phyloP scores from a whole-genome alignment of 2,797 vertebrate genomes.

The Sciurus carolinensis region DNA sequence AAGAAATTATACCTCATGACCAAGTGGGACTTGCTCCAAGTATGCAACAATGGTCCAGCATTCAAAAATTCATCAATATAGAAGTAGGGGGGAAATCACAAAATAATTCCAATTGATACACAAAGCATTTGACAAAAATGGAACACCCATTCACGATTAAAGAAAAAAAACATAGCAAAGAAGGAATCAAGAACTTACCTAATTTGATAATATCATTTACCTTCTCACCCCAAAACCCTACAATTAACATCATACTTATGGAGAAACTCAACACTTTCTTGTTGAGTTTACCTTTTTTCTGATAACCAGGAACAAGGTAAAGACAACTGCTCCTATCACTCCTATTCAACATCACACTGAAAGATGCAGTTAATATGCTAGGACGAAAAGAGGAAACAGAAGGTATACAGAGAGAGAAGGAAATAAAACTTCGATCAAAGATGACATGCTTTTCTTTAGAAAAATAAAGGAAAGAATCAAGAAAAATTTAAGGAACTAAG shows the following conservation, averaged over 20 bases:
- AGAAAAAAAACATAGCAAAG: neutral
- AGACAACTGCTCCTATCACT: no score
- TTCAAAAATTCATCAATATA: neutral
- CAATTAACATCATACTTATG: no score
- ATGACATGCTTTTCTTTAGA: neutral
- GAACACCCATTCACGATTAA: neutral
- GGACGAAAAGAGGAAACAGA: conserved; percentile 17
- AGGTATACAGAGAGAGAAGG: neutral
- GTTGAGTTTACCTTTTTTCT: no score
- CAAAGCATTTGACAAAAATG: neutral
- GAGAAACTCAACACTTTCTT: no score
- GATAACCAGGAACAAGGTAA: no score
- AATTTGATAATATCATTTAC: no score
- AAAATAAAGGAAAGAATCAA: neutral
- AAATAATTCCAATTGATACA: neutral
- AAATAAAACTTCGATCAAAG: conserved; percentile 11
- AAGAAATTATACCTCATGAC: neutral
- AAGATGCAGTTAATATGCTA: neutral
- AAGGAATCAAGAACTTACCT: neutral
- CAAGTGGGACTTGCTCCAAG: neutral
- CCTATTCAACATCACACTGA: neutral
- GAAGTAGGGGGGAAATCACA: neutral
- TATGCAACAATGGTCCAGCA: neutral
- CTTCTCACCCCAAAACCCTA: no score
- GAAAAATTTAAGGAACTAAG: neutral